phyloP scores from a whole-genome alignment of 2,888 invertebrate genomes.

The Kuschelorhynchus macadamiae region DNA sequence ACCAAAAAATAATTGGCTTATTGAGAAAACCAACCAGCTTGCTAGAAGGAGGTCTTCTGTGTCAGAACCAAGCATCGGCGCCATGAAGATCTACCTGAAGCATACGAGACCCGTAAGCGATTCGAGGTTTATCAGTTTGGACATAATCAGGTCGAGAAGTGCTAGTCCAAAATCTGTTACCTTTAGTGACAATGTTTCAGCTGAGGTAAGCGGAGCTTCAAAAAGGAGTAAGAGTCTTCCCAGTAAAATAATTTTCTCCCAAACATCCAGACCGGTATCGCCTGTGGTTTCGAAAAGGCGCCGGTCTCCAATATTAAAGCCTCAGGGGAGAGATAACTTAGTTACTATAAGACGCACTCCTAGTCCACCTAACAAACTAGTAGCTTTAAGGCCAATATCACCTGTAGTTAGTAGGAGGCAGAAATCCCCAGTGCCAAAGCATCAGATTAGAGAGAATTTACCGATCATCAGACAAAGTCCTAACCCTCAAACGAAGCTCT shows the following conservation, averaged over 20 bases:
- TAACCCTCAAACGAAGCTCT: slow-evolving; percentile 54
- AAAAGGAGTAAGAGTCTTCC: slow-evolving; percentile 70
- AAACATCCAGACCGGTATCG: slow-evolving; percentile 59
- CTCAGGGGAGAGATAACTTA: slow-evolving; percentile 24
- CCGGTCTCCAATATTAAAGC: slow-evolving; percentile 43
- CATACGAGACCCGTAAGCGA: slow-evolving; percentile 80
- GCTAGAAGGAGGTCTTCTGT: slow-evolving; percentile 65
- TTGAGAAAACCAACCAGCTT: slow-evolving; percentile 80
- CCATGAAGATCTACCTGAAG: slow-evolving; percentile 76
- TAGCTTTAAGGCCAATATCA: slow-evolving; percentile 57
- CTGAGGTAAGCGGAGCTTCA: slow-evolving; percentile 26
- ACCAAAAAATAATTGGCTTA: slow-evolving; percentile 73
- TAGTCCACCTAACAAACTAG: slow-evolving; percentile 68
- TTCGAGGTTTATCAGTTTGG: slow-evolving; percentile 80
- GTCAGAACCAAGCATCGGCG: slow-evolving; percentile 72
- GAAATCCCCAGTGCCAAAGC: slow-evolving; percentile 65
- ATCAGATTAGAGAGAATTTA: slow-evolving; percentile 29
- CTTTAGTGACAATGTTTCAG: slow-evolving; percentile 64
- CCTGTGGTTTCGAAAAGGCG: slow-evolving; percentile 55
- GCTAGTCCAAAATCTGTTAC: slow-evolving; percentile 75
- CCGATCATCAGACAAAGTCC: slow-evolving; percentile 49
- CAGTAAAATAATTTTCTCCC: slow-evolving; percentile 66
- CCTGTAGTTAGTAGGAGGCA: slow-evolving; percentile 59
- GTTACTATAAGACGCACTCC: slow-evolving; percentile 65
- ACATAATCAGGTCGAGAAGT: slow-evolving; percentile 71